These are phyloP conservation scores for Hippocampus abdominalis DNA, from an alignment of 2,113 vertebrate species.

Conservation along the genomic window DNA sequence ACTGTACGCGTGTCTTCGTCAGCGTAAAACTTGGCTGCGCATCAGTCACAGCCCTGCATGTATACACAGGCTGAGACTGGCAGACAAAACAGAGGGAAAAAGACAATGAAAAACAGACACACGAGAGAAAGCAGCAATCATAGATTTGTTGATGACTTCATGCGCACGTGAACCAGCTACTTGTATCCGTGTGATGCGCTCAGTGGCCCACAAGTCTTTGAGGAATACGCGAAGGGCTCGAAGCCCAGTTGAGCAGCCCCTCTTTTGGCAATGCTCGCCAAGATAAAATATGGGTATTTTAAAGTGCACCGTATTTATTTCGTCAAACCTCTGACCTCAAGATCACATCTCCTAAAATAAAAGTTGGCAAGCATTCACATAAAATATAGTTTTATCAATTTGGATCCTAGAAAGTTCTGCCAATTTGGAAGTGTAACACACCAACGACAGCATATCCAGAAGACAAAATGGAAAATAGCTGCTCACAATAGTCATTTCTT, in stretches of 20 bases:
- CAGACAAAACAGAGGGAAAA: conserved; percentile 15
- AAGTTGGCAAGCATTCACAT: conserved; percentile 38
- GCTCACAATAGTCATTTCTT: neutral
- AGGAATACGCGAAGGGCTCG: conserved; percentile 10
- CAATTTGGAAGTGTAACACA: conserved; percentile 25
- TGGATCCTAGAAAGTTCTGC: conserved; percentile 16
- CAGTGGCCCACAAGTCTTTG: conserved; percentile 11
- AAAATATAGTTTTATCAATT: conserved; percentile 35
- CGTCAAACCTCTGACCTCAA: conserved; percentile 28
- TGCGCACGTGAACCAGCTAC: conserved; percentile 18
- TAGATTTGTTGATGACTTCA: conserved; percentile 22
- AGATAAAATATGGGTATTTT: conserved; percentile 25
- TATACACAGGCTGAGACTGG: conserved; percentile 36
- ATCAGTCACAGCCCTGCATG: conserved; percentile 46
- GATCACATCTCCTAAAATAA: conserved; percentile 38
- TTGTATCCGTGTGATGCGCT: conserved; percentile 8
- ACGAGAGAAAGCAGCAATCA: conserved; percentile 32
- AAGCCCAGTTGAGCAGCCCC: conserved; percentile 13
- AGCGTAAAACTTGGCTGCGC: conserved; percentile 37
- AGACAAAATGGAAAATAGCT: no score
- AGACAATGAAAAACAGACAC: conserved; percentile 31
- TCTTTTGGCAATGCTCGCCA: neutral
- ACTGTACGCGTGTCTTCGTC: conserved; percentile 26
- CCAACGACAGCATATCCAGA: neutral
- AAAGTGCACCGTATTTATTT: conserved; percentile 24